phyloP scores from a whole-genome alignment of 2,888 invertebrate genomes.

The Nasonia oneida region DNA sequence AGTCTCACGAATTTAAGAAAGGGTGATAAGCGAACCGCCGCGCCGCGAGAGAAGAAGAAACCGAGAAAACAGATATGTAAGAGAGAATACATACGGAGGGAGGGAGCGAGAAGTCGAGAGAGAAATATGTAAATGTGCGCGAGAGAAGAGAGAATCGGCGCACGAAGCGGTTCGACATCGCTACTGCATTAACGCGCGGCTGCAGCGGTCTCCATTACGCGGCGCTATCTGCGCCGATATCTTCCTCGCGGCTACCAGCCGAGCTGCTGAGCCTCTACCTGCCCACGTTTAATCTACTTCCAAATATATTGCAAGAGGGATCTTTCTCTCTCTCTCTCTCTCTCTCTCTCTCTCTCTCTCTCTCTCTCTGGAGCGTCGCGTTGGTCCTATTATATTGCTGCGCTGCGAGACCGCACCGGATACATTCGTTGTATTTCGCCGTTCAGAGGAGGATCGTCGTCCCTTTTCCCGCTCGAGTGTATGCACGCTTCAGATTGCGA shows the following conservation, averaged over 20 bases:
- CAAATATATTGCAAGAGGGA: slow-evolving; percentile 50
- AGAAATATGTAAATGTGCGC: slow-evolving; percentile 54
- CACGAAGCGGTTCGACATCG: slow-evolving; percentile 73
- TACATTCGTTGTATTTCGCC: slow-evolving; percentile 36
- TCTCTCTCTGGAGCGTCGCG: background rate
- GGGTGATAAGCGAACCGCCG: background rate
- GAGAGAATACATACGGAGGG: background rate
- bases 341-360: too few species aligned
- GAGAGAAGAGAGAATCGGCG: slow-evolving; percentile 38
- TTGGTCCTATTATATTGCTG: slow-evolving; percentile 31
- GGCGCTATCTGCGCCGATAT: slow-evolving; percentile 53
- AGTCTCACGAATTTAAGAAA: slow-evolving; percentile 43
- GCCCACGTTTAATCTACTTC: slow-evolving; percentile 43
- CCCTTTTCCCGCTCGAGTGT: background rate
- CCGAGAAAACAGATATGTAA: slow-evolving; percentile 10
- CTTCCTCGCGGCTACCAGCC: slow-evolving; percentile 55
- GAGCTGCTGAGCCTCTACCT: slow-evolving; percentile 28
- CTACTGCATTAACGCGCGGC: slow-evolving; percentile 79
- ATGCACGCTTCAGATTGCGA: background rate
- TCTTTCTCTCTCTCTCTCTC: background rate
- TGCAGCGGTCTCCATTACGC: slow-evolving; percentile 77
- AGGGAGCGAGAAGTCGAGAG: slow-evolving; percentile 23
- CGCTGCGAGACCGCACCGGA: slow-evolving; percentile 23
- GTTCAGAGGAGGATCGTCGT: background rate
- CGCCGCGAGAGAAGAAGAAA: background rate